Conservation (phyloP, 2,797 vertebrate genomes). For the Phrynocephalus guinanensis region DNA sequence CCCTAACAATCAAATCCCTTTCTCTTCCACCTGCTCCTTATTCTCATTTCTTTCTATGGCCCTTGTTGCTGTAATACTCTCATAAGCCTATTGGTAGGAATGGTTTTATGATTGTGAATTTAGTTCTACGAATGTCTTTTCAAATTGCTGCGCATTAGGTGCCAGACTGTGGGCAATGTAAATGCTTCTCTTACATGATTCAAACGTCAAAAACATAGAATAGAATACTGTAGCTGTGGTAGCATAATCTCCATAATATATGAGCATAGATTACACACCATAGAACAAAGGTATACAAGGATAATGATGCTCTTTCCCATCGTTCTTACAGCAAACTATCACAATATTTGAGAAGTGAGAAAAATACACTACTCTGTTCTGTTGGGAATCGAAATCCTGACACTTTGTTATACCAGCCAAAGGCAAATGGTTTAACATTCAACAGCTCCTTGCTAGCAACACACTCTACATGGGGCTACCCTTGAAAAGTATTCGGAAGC, state of each 20-base stretch:
- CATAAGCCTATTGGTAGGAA: not conserved
- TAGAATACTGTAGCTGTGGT: not conserved
- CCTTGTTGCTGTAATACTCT: not conserved
- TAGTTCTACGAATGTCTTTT: conserved; percentile 7
- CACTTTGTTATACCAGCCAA: no score
- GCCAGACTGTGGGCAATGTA: not conserved
- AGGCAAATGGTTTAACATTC: no score
- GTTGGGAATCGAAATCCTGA: not conserved
- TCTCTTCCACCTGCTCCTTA: conserved; percentile 18
- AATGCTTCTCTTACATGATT: not conserved
- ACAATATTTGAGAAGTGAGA: not conserved
- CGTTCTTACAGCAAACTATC: not conserved
- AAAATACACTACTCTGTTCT: not conserved
- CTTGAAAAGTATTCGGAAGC: no score
- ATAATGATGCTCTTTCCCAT: not conserved
- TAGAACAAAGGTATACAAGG: not conserved
- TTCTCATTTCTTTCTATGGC: conserved; percentile 18
- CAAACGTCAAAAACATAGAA: not conserved
- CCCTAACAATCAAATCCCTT: conserved; percentile 22
- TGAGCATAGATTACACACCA: not conserved
- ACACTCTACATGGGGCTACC: no score
- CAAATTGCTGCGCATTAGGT: not conserved
- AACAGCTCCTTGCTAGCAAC: no score
- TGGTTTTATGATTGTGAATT: conserved; percentile 28
- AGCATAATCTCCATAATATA: not conserved